Evolutionary conservation across 2,888 invertebrate species (phyloP).

Genomic region (Rugalucina vietnamica): DNA sequence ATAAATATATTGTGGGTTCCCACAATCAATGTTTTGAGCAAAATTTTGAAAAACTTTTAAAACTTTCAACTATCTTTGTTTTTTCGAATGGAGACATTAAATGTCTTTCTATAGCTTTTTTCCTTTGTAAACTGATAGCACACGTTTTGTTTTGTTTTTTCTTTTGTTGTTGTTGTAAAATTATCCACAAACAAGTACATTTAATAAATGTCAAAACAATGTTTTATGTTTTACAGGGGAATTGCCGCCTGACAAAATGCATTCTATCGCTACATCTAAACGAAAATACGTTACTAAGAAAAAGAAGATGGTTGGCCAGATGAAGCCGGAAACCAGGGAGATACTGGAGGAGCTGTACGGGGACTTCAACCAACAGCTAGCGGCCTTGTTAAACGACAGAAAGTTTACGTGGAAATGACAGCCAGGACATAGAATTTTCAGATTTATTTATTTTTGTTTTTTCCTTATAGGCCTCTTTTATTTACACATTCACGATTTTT

Average conservation of each 20-base stretch:
- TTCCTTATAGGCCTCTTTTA: too few relatives aligned
- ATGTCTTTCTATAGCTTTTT: too few relatives aligned
- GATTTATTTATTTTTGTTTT: too few relatives aligned
- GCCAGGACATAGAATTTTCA: too few relatives aligned
- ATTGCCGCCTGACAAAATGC: slow-evolving; percentile 38
- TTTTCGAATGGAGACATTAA: neutral
- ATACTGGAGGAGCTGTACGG: slow-evolving; percentile 66
- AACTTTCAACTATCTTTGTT: neutral
- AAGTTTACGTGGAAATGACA: slow-evolving; percentile 68
- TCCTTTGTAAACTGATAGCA: too few relatives aligned
- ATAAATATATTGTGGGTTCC: too few relatives aligned
- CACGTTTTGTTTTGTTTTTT: neutral
- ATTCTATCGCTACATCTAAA: slow-evolving; percentile 29
- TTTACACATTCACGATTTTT: too few relatives aligned
- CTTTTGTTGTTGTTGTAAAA: neutral
- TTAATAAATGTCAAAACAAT: too few relatives aligned
- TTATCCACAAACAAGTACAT: neutral
- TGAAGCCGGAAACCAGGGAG: slow-evolving; percentile 62
- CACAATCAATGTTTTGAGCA: too few relatives aligned
- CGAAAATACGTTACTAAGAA: slow-evolving; percentile 59
- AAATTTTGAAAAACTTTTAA: neutral
- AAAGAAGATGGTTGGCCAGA: slow-evolving; percentile 58
- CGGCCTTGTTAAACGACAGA: slow-evolving; percentile 56
- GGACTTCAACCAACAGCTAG: slow-evolving; percentile 63
- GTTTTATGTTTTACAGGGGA: slow-evolving; percentile 39